Evolutionary conservation across 2,888 invertebrate genomes (phyloP), one percentile per base, ranked within the genome.

Genomic region (Epinotia bilunana): DNA sequence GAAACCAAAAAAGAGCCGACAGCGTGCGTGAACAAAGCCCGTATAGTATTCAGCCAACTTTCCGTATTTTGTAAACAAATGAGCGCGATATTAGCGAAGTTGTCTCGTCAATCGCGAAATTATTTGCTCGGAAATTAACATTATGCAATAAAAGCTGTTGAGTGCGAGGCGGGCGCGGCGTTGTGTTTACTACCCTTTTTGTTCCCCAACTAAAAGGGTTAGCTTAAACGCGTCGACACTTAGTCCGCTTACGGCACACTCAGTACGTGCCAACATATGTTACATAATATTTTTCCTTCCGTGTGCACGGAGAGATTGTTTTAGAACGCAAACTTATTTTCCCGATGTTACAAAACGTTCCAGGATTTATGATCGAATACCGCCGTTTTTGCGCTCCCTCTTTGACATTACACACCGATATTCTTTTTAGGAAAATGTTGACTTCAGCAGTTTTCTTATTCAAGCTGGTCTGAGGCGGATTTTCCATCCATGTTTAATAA

Each of bases 161-260:
- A 72, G 79, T 78, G 80, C 81, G 78, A 78, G 76, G 76, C 78
- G 74, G 77, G 72, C 74, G 73, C 69, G 67, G 76, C 70, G 72
- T 77, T 80, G 80, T 85, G 86, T 88, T 89, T 84, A 87, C 84
- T 80, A 79, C 79, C 84, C 87, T 87, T 89, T 89, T 90, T 90
- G 88, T 90, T 87, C 83, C 79, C 80, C 74, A 82, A 86, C 88
- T 88, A 87, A 89, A 90, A 88, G 90, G 90, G 88, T 90, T 90
- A 89, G 87, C 85, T 87, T 85, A 84, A 88, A 86, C 84, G 85
- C 84, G 83, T 80, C 81, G 82, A 80, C 87, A 86, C 86, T 88
- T 87, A 87, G 86, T 86, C 86, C 86, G 77, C 77, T 79, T 69
- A 63, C 74, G 69, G 77, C 80, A 81, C 80, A 77, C 79, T 83